Base-by-base conservation (phyloP, 2,113 vertebrate species). In the Myanophis thanlyinensis region DNA sequence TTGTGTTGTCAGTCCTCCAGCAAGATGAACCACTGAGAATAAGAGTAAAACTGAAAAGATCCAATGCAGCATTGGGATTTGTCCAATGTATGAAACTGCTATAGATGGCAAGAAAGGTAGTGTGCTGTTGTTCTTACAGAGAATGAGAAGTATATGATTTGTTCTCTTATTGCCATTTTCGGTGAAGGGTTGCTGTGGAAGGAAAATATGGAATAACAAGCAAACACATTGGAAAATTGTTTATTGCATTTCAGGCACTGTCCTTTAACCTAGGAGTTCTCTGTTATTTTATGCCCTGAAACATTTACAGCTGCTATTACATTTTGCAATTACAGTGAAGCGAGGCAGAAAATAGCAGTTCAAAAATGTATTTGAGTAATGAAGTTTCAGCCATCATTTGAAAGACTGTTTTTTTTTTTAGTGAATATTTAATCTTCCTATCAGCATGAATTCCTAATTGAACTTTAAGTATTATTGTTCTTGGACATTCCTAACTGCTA, bases 311-410 rank as follows among this genome's bases (percentile, higher is more conserved):
- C 95, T 95, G 91, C 95, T 93, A 87, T 90, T 95, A 93, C 93
- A 96, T 95, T 97, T 97, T 97, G 96, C 97, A 98, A 97, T 98
- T 98, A 98, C 96, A 97, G 97, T 96, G 97, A 98, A 98, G 96
- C 88, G 97, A 98, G 97, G 97, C 97, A 98, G 97, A 98, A 98
- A 98, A 98, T 95, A 97, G 95, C 96, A 96, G 95, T 94, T 97
- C 95, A 94, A 96, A 96, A 97, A 95, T 1, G 4, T 95, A 96
- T 97, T 93, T 95, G 94, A 96, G 95, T 97, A 98, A 98, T 98
- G 96, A 98, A 97, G 96, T 97, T 97, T 95, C 94, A 98, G 94
- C 95, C 96, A 97, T 97, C 97, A 96, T 95, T 97, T 97, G 96
- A 96, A 96, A 97, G 94, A 95, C 96, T 97, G 95, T 97, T 97